Evolutionary conservation across 2,888 invertebrate genomes (phyloP).

Genomic region (Caenorhabditis drosophilae): DNA sequence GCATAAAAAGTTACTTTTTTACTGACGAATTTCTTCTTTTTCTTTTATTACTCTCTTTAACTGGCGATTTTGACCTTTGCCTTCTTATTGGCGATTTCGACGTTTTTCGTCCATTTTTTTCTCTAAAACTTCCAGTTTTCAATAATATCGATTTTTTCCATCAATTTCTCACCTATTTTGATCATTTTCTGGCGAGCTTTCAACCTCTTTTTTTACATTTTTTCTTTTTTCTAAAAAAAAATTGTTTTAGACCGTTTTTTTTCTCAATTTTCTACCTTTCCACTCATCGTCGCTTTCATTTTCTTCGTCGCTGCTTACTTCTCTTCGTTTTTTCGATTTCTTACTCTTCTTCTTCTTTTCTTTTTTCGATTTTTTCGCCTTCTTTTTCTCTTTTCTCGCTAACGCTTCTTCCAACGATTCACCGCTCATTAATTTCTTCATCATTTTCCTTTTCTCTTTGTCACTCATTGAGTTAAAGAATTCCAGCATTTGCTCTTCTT

Average conservation of each 20-base stretch:
- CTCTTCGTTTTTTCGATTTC: conserved; percentile 3
- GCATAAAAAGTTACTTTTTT: no score
- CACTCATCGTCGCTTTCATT: conserved; percentile 24
- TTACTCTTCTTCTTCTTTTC: conserved; percentile 13
- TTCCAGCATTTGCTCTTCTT: conserved; percentile 43
- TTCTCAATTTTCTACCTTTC: neutral
- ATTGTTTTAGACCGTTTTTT: neutral
- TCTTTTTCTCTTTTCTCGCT: conserved; percentile 14
- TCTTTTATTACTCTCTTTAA: no score
- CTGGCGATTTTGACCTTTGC: conserved; percentile 1
- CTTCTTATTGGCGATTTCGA: conserved; percentile 9
- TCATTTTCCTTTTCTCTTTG: conserved; percentile 59
- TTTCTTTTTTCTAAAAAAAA: neutral
- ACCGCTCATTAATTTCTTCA: conserved; percentile 43
- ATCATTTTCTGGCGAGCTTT: conserved; percentile 3
- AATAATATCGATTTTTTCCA: neutral
- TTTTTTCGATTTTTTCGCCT: conserved; percentile 21
- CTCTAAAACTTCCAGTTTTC: neutral
- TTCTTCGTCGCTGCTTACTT: conserved; percentile 3
- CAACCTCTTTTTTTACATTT: conserved; percentile 1
- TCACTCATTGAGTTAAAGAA: conserved; percentile 53
- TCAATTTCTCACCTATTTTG: conserved; percentile 3
- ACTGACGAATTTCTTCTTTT: conserved; percentile 1
- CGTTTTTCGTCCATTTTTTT: conserved; percentile 1
- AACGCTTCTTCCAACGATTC: conserved; percentile 25